Percentiles rank a stretch among this genome's conserved stretches.
Evolutionary conservation across 2,888 invertebrate genomes (phyloP).

Genomic region (Augiades crinisus): DNA sequence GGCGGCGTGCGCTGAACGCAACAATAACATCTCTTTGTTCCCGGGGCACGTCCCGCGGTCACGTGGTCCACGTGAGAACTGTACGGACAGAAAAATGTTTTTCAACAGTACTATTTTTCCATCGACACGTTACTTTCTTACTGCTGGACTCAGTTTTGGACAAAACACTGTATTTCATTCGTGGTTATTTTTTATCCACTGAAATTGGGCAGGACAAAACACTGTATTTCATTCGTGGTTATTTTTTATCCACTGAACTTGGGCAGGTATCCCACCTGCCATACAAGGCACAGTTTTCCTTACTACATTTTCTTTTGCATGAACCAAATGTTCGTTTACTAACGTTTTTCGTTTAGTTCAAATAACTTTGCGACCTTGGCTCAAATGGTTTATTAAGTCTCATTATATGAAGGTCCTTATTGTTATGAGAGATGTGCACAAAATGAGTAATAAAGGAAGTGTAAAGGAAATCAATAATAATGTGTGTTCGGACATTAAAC

Average conservation of each 20-base stretch:
- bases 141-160: too few relatives aligned
- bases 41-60: slow-evolving; percentile 25
- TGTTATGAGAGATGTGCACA: slow-evolving; percentile 3
- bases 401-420: neutral
- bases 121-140: slow-evolving; percentile 7
- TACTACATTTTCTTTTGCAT: too few relatives aligned
- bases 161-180: too few relatives aligned
- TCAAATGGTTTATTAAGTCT: neutral
- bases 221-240: too few relatives aligned
- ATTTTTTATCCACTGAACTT: too few relatives aligned
- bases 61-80: slow-evolving; percentile 26
- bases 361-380: neutral
- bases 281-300: too few relatives aligned
- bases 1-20: neutral
- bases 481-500: slow-evolving; percentile 11
- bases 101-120: neutral
- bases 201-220: too few relatives aligned
- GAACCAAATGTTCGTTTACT: too few relatives aligned
- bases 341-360: too few relatives aligned
- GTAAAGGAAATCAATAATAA: slow-evolving; percentile 7
- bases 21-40: slow-evolving; percentile 34
- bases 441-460: slow-evolving; percentile 19
- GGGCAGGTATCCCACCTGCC: too few relatives aligned
- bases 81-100: neutral
- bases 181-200: too few relatives aligned